Evolutionary conservation across 2,797 vertebrate genomes (phyloP), one percentile per base, ranked within the genome.

Genomic region (Protonibea diacanthus): DNA sequence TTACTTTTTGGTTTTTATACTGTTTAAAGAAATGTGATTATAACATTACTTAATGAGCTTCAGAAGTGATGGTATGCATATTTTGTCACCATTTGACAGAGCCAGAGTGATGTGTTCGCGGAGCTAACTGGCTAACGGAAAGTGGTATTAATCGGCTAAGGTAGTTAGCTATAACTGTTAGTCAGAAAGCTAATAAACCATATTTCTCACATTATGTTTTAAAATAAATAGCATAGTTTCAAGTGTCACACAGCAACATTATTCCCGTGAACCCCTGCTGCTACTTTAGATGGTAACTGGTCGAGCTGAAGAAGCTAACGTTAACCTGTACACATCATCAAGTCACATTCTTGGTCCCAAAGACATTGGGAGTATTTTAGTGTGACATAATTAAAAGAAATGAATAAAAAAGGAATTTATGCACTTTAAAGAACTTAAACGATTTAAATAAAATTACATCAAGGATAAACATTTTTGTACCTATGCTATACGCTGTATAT

Each of bases 381-480:
- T 66, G 44, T 80, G 49, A 69, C n/a, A 13, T 58, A 53, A 66
- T 70, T 60, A 73, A 71, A 61, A 68, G 52, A 29, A 5, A 21
- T 7, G 27, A 62, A 47, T 15, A 10, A 33, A 1, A 3, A 6
- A 21, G 9, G 5, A 4, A 33, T 58, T n/a, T 53, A 38, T 48
- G 45, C 20, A 59, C 53, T 29, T 59, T 18, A 21, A 45, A 38
- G 8, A 23, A 48, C 33, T 23, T 5, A 65, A 65, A 51, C 20
- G 0, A 15, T 42, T 21, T 42, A 4, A 14, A 14, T 7, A n/a
- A 12, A 33, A 33, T 56, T 2, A 57, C 25, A 33, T 29, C 8
- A 29, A 17, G 2, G 38, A 45, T 44, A 45, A 25, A 47, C 1
- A 45, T 18, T 33, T 33, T 21, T 23, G 12, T 42, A 40, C 14